These are phyloP conservation scores for Spicauda simplicius DNA, from an alignment of 2,888 invertebrate species.

Conservation along the genomic window DNA sequence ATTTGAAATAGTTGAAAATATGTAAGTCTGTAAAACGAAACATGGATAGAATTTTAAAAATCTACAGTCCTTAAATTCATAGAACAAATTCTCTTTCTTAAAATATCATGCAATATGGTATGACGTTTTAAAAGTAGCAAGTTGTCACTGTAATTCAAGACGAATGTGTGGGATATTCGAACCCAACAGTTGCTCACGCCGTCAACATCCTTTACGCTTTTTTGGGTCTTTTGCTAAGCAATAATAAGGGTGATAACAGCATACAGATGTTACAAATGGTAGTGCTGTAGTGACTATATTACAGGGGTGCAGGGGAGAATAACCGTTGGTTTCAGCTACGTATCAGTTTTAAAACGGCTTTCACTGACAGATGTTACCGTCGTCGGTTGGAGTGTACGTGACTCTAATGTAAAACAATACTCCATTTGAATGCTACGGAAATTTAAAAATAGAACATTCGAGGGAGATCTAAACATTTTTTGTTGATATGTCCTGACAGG, in stretches of 20 bases:
- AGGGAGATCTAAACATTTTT: constrained; percentile 11
- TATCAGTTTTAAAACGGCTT: constrained; percentile 67
- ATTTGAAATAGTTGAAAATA: neutral
- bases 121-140: constrained; percentile 18
- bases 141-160: constrained; percentile 24
- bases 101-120: constrained; percentile 9
- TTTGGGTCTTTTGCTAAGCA: neutral
- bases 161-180: constrained; percentile 22
- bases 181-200: constrained; percentile 11
- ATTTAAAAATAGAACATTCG: constrained; percentile 61
- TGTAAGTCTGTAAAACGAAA: neutral
- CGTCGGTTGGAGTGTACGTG: constrained; percentile 58
- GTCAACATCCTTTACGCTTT: neutral
- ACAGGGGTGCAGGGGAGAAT: constrained; percentile 28
- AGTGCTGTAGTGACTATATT: constrained; percentile 28
- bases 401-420: constrained; percentile 67
- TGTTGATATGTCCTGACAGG: neutral
- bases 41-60: too few relatives aligned
- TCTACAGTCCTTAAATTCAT: neutral
- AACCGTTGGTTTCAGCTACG: constrained; percentile 59
- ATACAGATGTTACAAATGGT: constrained; percentile 8
- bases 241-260: constrained; percentile 29
- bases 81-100: constrained; percentile 1
- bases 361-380: constrained; percentile 68
- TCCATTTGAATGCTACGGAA: constrained; percentile 51